These are phyloP conservation scores for Galendromus occidentalis DNA, from an alignment of 1,140 invertebrate genomes.

Conservation along the genomic window DNA sequence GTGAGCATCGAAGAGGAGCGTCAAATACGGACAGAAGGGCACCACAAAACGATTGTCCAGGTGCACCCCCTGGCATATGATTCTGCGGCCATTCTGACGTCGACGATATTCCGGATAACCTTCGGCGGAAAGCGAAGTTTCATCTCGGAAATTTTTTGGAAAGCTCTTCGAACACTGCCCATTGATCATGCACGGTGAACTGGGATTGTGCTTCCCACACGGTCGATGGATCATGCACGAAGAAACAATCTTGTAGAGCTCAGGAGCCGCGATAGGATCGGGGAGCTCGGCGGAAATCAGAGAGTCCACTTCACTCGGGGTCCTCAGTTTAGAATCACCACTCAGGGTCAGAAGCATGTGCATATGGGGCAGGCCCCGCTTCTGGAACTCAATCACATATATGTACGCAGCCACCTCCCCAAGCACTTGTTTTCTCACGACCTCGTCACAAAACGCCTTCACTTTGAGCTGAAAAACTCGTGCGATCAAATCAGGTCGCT, in stretches of 20 bases:
- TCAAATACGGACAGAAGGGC: conserved; percentile 23
- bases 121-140: conserved; percentile 11
- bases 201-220: conserved; percentile 19
- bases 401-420: conserved; percentile 13
- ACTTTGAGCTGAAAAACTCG: conserved; percentile 16
- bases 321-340: conserved; percentile 11
- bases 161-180: conserved; percentile 9
- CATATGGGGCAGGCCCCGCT: conserved; percentile 27
- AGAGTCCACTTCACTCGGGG: conserved; percentile 27
- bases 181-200: conserved; percentile 8
- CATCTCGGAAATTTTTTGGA: conserved; percentile 4
- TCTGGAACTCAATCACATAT: conserved; percentile 27
- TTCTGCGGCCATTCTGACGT: conserved; percentile 12
- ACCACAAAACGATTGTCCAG: conserved; percentile 24
- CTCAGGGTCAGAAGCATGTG: conserved; percentile 26
- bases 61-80: not conserved
- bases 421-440: not conserved
- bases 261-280: conserved; percentile 27
- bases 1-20: conserved; percentile 22
- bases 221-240: conserved; percentile 28
- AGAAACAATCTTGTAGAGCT: conserved; percentile 24
- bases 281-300: conserved; percentile 36
- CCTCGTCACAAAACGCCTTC: not conserved
- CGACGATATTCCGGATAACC: conserved; percentile 3
- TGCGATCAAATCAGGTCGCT: conserved; percentile 20